A percentile compares a stretch with the other conserved stretches of the same genome.
These are phyloP conservation scores for Sebastes dallii DNA, from an alignment of 2,797 vertebrate genomes.

Conservation along the genomic window DNA sequence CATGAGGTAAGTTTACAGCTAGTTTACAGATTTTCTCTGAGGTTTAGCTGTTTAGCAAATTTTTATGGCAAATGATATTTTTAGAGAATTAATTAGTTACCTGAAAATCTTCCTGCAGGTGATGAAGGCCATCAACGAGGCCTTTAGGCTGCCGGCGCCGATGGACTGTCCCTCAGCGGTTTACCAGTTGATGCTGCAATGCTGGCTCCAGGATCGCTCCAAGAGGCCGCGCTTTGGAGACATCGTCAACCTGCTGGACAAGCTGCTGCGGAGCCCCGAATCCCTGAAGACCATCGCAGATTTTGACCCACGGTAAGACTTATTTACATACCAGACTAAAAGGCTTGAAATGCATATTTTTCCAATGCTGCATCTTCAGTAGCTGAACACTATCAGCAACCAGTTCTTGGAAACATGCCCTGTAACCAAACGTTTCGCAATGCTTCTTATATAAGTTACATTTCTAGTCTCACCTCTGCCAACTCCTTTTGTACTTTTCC, in stretches of 20 bases:
- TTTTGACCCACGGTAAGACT: slow-evolving; percentile 93
- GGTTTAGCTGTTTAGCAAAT: not conserved
- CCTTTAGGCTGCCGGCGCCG: slow-evolving; percentile 93
- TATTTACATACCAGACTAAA: slow-evolving; percentile 6
- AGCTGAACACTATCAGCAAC: not conserved
- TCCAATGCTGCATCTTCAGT: not conserved
- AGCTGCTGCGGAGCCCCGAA: slow-evolving; percentile 92
- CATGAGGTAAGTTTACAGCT: slow-evolving; percentile 75
- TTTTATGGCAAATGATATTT: not conserved
- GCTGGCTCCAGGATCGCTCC: slow-evolving; percentile 94
- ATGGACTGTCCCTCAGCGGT: slow-evolving; percentile 97
- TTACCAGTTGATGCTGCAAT: slow-evolving; percentile 98
- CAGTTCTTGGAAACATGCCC: slow-evolving; percentile 3
- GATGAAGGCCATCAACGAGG: slow-evolving; percentile 98
- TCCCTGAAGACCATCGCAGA: slow-evolving; percentile 94
- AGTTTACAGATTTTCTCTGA: not conserved
- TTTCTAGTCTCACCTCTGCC: not conserved
- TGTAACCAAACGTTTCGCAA: not conserved
- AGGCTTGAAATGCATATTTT: slow-evolving; percentile 6
- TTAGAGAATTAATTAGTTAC: not conserved
- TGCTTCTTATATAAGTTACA: not conserved
- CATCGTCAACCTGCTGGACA: slow-evolving; percentile 95
- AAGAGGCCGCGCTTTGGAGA: slow-evolving; percentile 93
- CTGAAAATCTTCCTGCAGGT: slow-evolving; percentile 79
- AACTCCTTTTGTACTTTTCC: not conserved